phyloP scores from a whole-genome alignment of 92 coral and sea anemone genomes.

The Zoanthus sociatus region DNA sequence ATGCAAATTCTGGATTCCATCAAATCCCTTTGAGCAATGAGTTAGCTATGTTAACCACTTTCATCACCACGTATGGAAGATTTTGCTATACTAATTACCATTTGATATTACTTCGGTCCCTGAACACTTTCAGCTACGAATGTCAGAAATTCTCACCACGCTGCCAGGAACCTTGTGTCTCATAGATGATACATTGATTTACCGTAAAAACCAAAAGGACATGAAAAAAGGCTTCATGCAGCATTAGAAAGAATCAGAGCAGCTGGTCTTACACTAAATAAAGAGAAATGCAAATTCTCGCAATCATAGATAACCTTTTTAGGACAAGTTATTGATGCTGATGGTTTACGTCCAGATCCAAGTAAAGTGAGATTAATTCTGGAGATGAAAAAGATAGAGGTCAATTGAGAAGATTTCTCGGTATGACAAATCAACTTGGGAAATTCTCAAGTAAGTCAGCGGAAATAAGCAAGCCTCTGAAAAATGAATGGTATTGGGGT shows the following conservation, averaged over 20 bases:
- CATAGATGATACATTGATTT: conserved; percentile 2
- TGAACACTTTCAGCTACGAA: no score
- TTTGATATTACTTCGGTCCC: no score
- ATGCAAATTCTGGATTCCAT: no score
- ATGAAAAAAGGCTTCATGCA: neutral
- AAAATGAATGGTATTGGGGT: conserved; percentile 2
- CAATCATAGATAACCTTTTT: conserved; percentile 2
- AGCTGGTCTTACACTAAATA: conserved; percentile 16
- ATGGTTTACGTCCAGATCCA: conserved; percentile 25
- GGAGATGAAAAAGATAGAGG: neutral
- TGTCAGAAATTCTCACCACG: neutral
- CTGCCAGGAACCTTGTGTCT: neutral
- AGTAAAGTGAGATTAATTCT: conserved; percentile 8
- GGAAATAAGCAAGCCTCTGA: neutral
- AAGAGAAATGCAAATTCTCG: conserved; percentile 22
- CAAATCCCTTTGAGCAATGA: no score
- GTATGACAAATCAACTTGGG: no score
- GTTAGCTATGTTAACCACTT: no score
- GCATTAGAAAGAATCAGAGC: conserved; percentile 5
- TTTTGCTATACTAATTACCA: no score
- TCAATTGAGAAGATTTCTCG: neutral
- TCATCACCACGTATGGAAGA: no score
- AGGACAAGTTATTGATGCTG: conserved; percentile 17
- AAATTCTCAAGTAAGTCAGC: neutral
- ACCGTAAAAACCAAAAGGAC: neutral